phyloP scores from a whole-genome alignment of 2,113 vertebrate genomes.

The Tetrax tetrax region DNA sequence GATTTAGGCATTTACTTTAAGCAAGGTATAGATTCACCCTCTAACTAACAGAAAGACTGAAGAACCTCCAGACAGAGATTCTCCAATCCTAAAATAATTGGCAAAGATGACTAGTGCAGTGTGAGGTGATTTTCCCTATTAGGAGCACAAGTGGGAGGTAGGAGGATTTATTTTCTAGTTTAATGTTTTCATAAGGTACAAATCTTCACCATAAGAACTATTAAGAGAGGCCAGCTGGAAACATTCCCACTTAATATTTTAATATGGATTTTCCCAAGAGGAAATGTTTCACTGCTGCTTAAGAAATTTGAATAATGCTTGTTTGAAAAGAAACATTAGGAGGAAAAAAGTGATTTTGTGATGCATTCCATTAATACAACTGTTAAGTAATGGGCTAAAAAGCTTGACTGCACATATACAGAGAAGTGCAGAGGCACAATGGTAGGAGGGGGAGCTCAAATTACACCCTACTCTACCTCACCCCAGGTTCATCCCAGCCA shows the following conservation, averaged over 20 bases:
- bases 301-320: constrained; percentile 20
- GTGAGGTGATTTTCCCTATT: constrained; percentile 16
- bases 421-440: not conserved
- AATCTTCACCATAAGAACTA: constrained; percentile 40
- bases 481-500: not conserved
- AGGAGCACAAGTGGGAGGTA: not conserved
- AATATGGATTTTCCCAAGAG: constrained; percentile 36
- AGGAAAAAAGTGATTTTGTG: not conserved
- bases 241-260: constrained; percentile 46
- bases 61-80: not conserved
- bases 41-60: not conserved
- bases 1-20: not conserved
- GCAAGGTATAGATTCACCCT: not conserved
- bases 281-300: not conserved
- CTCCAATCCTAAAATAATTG: not conserved
- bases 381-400: not conserved
- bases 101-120: not conserved
- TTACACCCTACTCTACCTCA: not conserved
- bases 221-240: constrained; percentile 50
- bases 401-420: not conserved
- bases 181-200: constrained; percentile 50
- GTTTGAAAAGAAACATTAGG: not conserved
- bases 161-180: constrained; percentile 38
- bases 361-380: not conserved
- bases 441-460: not conserved